Evolutionary conservation across 2,113 vertebrate genomes (phyloP).

Genomic region (Willisornis vidua): DNA sequence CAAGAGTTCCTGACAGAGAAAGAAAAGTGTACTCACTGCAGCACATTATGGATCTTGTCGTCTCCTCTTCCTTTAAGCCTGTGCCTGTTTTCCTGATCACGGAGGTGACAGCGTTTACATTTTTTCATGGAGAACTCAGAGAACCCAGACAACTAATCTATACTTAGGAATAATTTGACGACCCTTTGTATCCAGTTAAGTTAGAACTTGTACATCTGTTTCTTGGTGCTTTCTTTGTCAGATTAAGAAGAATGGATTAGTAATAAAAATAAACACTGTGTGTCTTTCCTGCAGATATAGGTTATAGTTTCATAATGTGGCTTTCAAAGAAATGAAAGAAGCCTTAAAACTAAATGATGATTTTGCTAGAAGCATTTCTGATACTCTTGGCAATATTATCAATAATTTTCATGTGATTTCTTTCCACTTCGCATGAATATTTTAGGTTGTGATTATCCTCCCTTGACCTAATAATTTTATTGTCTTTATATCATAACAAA

Average conservation of each 20-base stretch:
- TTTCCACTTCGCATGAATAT: neutral
- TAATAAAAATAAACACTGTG: neutral
- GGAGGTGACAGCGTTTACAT: neutral
- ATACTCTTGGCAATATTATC: neutral
- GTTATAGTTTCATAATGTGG: neutral
- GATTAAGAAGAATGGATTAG: neutral
- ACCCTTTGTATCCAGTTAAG: neutral
- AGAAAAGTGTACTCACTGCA: neutral
- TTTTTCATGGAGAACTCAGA: neutral
- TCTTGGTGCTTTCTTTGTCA: neutral
- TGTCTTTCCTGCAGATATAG: neutral
- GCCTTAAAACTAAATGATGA: neutral
- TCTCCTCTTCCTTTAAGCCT: neutral
- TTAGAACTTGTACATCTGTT: neutral
- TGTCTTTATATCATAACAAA: neutral
- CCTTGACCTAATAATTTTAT: neutral
- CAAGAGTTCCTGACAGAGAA: neutral
- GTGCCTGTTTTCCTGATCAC: neutral
- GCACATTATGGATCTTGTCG: neutral
- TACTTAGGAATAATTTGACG: neutral
- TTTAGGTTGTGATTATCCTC: neutral
- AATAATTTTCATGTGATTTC: neutral
- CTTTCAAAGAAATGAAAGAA: neutral
- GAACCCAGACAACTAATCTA: neutral
- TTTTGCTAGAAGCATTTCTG: neutral